phyloP scores from a whole-genome alignment of 1,140 invertebrate genomes.

The Goniozus legneri region DNA sequence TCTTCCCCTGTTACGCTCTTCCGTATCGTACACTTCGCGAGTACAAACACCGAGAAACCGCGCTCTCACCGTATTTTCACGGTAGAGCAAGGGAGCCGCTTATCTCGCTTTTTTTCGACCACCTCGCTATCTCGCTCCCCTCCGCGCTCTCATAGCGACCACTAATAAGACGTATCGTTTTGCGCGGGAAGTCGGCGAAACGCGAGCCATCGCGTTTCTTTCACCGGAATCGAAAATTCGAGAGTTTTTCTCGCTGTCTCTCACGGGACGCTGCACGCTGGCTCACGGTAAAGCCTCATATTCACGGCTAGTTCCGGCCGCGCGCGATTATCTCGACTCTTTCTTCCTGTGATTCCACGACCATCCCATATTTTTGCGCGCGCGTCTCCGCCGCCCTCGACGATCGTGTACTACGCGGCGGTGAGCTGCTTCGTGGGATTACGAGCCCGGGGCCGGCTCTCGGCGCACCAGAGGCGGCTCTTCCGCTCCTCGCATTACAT shows the following conservation, averaged over 20 bases:
- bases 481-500: constrained; percentile 29
- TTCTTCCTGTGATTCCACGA: constrained; percentile 55
- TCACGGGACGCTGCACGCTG: neutral
- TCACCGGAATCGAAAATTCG: no score
- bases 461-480: constrained; percentile 6
- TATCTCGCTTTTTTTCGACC: constrained; percentile 1
- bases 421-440: constrained; percentile 7
- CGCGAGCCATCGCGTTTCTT: no score
- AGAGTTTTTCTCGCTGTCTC: constrained; percentile 3
- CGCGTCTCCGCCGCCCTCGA: no score
- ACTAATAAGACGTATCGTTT: no score
- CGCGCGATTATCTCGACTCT: constrained; percentile 26
- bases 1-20: no score
- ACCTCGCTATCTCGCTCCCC: constrained; percentile 1
- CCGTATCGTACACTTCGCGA: no score
- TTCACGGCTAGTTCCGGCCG: constrained; percentile 4
- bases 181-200: no score
- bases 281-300: constrained; percentile 4
- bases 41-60: no score
- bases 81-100: no score
- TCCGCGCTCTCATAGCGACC: neutral
- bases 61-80: no score
- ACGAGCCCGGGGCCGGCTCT: constrained; percentile 12
- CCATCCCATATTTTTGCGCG: constrained; percentile 47
- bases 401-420: constrained; percentile 9